Evolutionary conservation across 2,888 invertebrate species (phyloP).

Genomic region (Oxystoma pomonae): DNA sequence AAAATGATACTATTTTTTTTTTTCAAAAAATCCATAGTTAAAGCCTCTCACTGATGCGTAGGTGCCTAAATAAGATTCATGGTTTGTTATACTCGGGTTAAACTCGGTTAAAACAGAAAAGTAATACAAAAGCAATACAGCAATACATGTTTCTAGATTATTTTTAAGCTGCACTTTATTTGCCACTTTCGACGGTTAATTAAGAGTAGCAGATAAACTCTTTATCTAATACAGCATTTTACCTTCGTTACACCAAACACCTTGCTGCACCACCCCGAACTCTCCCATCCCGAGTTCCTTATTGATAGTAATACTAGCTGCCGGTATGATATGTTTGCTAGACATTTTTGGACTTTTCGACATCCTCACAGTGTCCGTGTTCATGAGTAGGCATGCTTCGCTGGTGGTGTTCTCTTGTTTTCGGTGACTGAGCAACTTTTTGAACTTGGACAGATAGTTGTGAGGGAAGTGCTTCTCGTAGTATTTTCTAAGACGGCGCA

Average conservation of each 20-base stretch:
- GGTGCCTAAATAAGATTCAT: no score
- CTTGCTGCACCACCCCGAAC: conserved; percentile 97
- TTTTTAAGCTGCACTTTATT: no score
- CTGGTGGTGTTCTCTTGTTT: conserved; percentile 47
- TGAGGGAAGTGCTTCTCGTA: conserved; percentile 93
- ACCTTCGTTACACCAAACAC: conserved; percentile 93
- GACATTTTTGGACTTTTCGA: conserved; percentile 57
- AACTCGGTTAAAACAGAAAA: no score
- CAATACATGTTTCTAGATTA: no score
- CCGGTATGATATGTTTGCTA: conserved; percentile 78
- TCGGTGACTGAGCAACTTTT: conserved; percentile 69
- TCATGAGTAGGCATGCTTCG: conserved; percentile 36
- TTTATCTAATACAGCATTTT: no score
- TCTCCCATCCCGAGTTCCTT: conserved; percentile 96
- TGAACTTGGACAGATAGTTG: conserved; percentile 88
- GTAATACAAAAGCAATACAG: no score
- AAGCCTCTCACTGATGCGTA: no score
- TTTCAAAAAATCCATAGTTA: no score
- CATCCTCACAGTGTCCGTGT: conserved; percentile 43
- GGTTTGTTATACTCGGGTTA: no score
- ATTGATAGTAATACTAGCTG: conserved; percentile 87
- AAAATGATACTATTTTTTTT: no score
- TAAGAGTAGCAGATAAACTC: no score
- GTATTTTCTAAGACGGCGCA: conserved; percentile 87
- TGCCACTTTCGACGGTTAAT: no score